Evolutionary conservation across 2,113 vertebrate species (phyloP).

Genomic region (Falco punctatus): DNA sequence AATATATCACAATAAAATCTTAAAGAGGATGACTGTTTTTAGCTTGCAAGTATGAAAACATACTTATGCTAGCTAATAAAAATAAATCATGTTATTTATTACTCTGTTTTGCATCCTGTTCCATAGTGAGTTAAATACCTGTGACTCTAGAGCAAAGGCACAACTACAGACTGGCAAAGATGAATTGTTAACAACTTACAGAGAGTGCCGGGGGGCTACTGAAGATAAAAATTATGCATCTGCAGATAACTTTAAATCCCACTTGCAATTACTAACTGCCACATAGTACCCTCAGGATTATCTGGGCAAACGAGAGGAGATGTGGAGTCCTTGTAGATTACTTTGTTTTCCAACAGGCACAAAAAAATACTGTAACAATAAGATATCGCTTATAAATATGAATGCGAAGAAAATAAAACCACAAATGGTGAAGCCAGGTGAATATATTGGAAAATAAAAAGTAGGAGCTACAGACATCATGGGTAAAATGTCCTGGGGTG

Average conservation of each 20-base stretch:
- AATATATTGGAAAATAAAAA: neutral
- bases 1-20: neutral
- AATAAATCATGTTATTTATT: slow-evolving; percentile 35
- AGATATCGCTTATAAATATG: neutral
- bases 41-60: neutral
- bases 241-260: slow-evolving; percentile 44
- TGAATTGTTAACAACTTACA: slow-evolving; percentile 19
- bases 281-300: neutral
- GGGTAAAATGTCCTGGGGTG: neutral
- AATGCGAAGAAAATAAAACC: neutral
- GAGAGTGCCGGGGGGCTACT: neutral
- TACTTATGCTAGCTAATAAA: neutral
- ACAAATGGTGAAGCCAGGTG: neutral
- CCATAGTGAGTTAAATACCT: slow-evolving; percentile 7
- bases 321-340: neutral
- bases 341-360: slow-evolving; percentile 6
- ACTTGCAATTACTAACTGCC: slow-evolving; percentile 24
- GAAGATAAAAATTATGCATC: slow-evolving; percentile 35
- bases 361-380: neutral
- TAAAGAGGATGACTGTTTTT: neutral
- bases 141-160: slow-evolving; percentile 17
- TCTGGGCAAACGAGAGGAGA: neutral
- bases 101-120: neutral
- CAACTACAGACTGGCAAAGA: slow-evolving; percentile 35
- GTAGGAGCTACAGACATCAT: neutral